Evolutionary conservation across 2,113 vertebrate species (phyloP).

Genomic region (Ceyx cyanopectus): DNA sequence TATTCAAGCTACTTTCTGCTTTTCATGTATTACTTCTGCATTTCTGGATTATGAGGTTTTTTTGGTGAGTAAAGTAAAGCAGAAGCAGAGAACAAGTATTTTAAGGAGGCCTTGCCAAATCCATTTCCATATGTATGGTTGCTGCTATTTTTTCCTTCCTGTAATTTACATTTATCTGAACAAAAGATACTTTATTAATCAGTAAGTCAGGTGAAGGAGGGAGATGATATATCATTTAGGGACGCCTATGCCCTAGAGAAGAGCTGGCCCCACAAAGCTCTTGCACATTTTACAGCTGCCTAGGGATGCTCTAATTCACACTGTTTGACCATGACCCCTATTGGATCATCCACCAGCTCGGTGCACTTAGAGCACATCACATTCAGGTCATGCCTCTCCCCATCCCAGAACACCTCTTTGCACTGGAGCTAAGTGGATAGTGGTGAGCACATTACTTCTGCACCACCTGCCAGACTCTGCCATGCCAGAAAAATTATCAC

Average conservation of each 20-base stretch:
- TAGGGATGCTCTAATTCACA: background rate
- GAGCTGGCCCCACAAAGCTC: background rate
- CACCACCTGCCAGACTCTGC: background rate
- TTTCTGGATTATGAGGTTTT: background rate
- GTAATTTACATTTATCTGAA: background rate
- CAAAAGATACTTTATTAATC: background rate
- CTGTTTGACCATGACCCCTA: background rate
- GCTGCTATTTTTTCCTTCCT: background rate
- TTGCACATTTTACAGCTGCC: background rate
- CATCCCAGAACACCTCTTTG: background rate
- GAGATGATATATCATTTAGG: background rate
- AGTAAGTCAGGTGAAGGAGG: background rate
- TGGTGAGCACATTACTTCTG: background rate
- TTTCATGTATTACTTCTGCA: background rate
- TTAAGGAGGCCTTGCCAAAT: background rate
- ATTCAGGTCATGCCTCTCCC: background rate
- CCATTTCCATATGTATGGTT: background rate
- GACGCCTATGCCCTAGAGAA: background rate
- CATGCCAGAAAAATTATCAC: background rate
- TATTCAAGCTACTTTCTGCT: background rate
- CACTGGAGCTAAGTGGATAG: background rate
- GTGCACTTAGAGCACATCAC: background rate
- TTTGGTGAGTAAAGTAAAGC: background rate
- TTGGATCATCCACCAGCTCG: background rate
- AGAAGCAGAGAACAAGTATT: background rate